A percentile compares a stretch with the other conserved stretches of the same genome.
Conservation (phyloP, 2,113 vertebrate species). For the Oceanodroma tethys region DNA sequence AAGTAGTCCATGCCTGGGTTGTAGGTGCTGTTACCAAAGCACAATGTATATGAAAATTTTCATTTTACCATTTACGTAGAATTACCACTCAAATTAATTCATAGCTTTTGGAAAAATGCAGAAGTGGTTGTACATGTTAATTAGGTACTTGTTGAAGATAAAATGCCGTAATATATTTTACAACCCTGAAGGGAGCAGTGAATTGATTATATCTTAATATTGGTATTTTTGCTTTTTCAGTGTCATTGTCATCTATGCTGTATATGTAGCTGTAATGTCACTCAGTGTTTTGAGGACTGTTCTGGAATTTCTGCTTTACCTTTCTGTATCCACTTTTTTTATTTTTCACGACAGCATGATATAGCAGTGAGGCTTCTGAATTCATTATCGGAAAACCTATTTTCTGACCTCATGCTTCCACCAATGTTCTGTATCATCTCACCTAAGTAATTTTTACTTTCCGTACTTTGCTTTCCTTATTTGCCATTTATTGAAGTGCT, state of each 20-base stretch:
- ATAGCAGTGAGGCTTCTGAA: neutral
- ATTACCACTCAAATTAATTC: neutral
- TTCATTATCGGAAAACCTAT: neutral
- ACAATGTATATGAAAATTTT: neutral
- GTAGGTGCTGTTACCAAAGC: neutral
- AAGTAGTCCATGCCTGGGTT: neutral
- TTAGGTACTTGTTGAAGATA: neutral
- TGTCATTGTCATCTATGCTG: neutral
- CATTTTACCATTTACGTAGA: neutral
- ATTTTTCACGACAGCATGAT: neutral
- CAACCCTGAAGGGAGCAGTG: neutral
- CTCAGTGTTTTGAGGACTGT: neutral
- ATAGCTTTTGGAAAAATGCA: neutral
- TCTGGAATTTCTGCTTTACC: neutral
- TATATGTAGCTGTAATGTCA: neutral
- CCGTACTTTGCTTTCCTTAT: neutral
- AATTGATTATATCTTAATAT: neutral
- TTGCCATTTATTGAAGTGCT: neutral
- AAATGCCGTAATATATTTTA: neutral
- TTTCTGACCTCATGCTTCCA: neutral
- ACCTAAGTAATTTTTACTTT: neutral
- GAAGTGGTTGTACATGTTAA: neutral
- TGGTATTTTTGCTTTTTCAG: neutral
- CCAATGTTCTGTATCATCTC: neutral
- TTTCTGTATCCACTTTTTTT: neutral